phyloP scores from a whole-genome alignment of 1,140 invertebrate species.

The Andrena cerasifolii region DNA sequence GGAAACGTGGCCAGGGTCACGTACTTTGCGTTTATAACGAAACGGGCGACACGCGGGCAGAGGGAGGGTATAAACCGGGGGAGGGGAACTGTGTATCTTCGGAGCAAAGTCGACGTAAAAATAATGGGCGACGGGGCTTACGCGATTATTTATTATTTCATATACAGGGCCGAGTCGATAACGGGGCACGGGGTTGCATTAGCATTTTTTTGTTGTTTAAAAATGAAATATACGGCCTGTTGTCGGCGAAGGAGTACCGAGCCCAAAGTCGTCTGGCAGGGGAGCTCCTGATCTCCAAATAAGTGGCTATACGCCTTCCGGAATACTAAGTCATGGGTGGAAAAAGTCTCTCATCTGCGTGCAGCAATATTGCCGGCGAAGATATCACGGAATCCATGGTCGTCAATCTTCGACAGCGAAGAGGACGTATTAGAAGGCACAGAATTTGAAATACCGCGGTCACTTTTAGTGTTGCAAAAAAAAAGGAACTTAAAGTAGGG shows the following conservation, averaged over 20 bases:
- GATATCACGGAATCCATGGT: constrained; percentile 2
- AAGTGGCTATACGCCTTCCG: constrained; percentile 79
- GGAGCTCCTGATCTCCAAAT: constrained; percentile 80
- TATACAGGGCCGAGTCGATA: constrained; percentile 78
- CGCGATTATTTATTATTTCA: constrained; percentile 81
- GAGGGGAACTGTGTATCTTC: constrained; percentile 74
- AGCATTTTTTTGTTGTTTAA: constrained; percentile 83
- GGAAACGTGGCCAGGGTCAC: constrained; percentile 54
- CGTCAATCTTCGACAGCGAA: background rate
- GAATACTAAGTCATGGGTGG: constrained; percentile 76
- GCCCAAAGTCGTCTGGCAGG: constrained; percentile 72
- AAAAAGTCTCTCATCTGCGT: constrained; percentile 45
- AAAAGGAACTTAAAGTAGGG: too few relatives aligned
- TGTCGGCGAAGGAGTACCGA: constrained; percentile 72
- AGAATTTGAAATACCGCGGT: too few relatives aligned
- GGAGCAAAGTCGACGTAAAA: constrained; percentile 76
- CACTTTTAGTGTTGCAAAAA: too few relatives aligned
- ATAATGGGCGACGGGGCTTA: constrained; percentile 76
- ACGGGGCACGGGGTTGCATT: constrained; percentile 74
- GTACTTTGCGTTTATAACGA: constrained; percentile 68
- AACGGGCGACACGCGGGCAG: constrained; percentile 42
- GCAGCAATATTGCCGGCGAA: constrained; percentile 18
- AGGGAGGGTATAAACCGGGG: constrained; percentile 68
- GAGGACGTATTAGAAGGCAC: background rate
- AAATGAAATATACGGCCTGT: constrained; percentile 80